These are phyloP conservation scores for Drosophila watanabei DNA, from an alignment of 1,140 invertebrate genomes.

Conservation along the genomic window DNA sequence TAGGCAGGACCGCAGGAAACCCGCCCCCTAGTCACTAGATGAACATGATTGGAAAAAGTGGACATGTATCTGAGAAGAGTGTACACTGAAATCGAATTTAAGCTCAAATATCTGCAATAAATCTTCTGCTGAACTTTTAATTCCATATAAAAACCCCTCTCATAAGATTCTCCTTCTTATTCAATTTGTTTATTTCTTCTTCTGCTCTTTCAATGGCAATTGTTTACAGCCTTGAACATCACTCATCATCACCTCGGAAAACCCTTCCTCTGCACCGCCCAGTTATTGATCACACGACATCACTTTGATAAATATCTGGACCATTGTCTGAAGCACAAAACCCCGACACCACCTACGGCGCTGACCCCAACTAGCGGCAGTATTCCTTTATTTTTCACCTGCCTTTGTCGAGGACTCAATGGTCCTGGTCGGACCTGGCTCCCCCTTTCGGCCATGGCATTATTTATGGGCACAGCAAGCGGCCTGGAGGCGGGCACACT, in stretches of 20 bases:
- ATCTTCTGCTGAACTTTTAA: background rate
- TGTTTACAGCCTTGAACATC: conserved; percentile 23
- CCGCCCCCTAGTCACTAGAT: background rate
- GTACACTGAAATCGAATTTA: background rate
- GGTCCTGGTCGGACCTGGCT: conserved; percentile 17
- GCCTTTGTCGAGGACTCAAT: conserved; percentile 40
- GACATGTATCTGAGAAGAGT: background rate
- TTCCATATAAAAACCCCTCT: background rate
- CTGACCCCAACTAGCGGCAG: background rate
- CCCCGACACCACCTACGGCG: conserved; percentile 7
- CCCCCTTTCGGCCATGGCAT: conserved; percentile 35
- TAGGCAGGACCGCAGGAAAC: background rate
- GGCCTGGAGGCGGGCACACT: conserved; percentile 6
- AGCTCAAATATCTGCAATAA: background rate
- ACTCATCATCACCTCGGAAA: conserved; percentile 26
- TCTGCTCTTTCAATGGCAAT: background rate
- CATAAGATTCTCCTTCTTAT: background rate
- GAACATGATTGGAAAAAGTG: background rate
- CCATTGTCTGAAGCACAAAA: conserved; percentile 44
- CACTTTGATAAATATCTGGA: conserved; percentile 50
- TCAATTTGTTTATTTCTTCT: conserved; percentile 4
- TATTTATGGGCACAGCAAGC: conserved; percentile 51
- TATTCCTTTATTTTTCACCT: conserved; percentile 28
- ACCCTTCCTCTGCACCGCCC: background rate
- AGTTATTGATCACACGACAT: conserved; percentile 48